phyloP scores from a whole-genome alignment of 2,113 vertebrate genomes.

The Geothlypis trichas region DNA sequence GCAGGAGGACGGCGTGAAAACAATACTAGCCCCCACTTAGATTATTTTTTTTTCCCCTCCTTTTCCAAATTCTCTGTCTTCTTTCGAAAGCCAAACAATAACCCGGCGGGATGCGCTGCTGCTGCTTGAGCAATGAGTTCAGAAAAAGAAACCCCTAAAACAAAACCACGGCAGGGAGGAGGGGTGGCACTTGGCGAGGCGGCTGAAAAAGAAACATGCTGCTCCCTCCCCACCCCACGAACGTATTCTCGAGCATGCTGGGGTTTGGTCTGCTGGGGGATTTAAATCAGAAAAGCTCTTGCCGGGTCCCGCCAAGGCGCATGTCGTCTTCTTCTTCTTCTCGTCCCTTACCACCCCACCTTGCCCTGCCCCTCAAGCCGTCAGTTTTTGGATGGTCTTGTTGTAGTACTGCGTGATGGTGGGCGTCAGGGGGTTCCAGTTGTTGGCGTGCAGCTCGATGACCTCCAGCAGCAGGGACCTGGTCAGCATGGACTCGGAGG shows the following conservation, averaged over 20 bases:
- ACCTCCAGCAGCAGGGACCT: constrained; percentile 97
- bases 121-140: constrained; percentile 40
- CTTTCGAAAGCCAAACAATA: constrained; percentile 65
- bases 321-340: neutral
- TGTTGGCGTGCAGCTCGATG: constrained; percentile 96
- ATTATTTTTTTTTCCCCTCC: constrained; percentile 8
- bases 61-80: constrained; percentile 52
- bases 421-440: constrained; percentile 93
- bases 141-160: constrained; percentile 48
- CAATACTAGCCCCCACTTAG: constrained; percentile 64
- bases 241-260: constrained; percentile 68
- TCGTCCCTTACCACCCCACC: constrained; percentile 48
- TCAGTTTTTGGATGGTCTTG: constrained; percentile 98
- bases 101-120: constrained; percentile 28
- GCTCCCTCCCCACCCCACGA: constrained; percentile 61
- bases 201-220: constrained; percentile 75
- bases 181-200: constrained; percentile 60
- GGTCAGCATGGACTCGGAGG: constrained; percentile 91
- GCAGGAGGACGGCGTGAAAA: constrained; percentile 61
- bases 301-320: neutral
- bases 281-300: constrained; percentile 4
- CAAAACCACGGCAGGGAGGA: constrained; percentile 48
- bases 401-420: constrained; percentile 98
- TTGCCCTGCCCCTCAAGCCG: constrained; percentile 76
- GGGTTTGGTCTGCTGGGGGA: constrained; percentile 49